Conservation (phyloP, 2,797 vertebrate genomes). For the Limosa lapponica region DNA sequence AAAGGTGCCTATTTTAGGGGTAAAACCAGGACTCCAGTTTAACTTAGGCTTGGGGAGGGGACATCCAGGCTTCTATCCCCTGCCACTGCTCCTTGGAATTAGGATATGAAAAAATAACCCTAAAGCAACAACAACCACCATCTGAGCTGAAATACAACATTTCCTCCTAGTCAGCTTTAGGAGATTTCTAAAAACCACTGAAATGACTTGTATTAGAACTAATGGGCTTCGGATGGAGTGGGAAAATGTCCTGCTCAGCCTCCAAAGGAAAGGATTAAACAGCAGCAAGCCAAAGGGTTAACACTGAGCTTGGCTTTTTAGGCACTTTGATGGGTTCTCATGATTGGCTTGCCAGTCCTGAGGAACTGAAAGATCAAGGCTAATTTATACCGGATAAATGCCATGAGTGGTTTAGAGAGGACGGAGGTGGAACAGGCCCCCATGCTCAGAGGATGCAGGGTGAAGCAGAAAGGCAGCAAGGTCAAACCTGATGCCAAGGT, state of each 20-base stretch:
- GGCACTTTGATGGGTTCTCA: background rate
- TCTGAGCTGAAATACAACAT: background rate
- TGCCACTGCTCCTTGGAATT: background rate
- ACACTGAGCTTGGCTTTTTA: background rate
- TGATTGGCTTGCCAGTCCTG: rapidly evolving
- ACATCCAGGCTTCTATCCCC: background rate
- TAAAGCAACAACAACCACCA: background rate
- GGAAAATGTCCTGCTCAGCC: background rate
- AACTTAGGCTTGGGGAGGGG: background rate
- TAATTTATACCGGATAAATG: background rate
- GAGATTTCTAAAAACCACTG: background rate
- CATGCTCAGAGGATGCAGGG: too few species aligned
- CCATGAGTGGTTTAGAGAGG: background rate
- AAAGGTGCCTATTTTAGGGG: background rate
- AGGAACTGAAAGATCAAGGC: background rate
- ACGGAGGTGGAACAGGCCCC: background rate
- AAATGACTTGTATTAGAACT: background rate
- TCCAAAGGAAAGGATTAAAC: background rate
- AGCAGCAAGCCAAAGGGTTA: background rate
- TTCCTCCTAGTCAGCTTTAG: background rate
- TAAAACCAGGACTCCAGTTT: background rate
- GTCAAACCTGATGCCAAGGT: background rate
- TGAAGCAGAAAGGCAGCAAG: background rate
- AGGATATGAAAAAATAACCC: background rate
- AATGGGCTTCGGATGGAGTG: background rate